phyloP scores from a whole-genome alignment of 2,797 vertebrate species.

The Echeneis naucrates region DNA sequence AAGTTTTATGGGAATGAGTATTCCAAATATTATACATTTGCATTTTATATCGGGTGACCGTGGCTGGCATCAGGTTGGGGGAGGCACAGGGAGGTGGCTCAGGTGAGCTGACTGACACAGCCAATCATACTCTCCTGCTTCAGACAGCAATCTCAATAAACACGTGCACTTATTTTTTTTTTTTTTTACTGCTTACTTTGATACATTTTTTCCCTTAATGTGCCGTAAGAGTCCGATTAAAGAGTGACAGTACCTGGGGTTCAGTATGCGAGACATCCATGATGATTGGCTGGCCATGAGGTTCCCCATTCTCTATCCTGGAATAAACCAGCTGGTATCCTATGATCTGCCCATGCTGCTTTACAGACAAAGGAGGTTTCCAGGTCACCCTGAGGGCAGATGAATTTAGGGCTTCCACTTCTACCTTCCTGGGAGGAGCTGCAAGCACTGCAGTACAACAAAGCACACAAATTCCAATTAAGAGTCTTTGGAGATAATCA shows the following conservation, averaged over 20 bases:
- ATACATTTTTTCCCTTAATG: not conserved
- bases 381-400: constrained; percentile 92
- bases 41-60: too few species aligned
- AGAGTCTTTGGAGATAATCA: not conserved
- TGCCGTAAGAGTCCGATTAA: not conserved
- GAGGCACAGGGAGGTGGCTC: too few species aligned
- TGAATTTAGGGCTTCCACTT: constrained; percentile 92
- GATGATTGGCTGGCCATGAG: constrained; percentile 89
- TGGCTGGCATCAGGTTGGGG: too few species aligned
- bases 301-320: constrained; percentile 91
- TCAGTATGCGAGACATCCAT: constrained; percentile 91
- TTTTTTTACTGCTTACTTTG: too few species aligned
- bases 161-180: too few species aligned
- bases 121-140: too few species aligned
- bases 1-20: too few species aligned
- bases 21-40: too few species aligned
- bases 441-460: constrained; percentile 85
- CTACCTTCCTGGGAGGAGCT: constrained; percentile 91
- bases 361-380: constrained; percentile 91
- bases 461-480: constrained; percentile 11
- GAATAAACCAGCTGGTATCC: constrained; percentile 96
- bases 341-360: constrained; percentile 93
- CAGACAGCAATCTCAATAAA: too few species aligned
- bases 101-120: too few species aligned
- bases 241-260: constrained; percentile 87